Evolutionary conservation across 1,140 invertebrate species (phyloP).

Genomic region (Microplitis demolitor): DNA sequence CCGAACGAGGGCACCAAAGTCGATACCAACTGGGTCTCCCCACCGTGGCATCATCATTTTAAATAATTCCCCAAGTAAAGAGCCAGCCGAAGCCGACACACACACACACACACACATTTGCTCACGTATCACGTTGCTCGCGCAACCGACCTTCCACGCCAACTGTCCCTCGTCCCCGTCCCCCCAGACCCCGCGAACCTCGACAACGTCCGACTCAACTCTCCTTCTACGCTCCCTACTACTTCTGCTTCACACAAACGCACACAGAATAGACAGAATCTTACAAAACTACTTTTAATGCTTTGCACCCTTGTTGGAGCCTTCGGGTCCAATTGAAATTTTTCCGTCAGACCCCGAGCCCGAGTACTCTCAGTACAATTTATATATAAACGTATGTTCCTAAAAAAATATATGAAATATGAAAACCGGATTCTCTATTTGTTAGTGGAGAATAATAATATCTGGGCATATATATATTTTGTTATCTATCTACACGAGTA

Average conservation of each 20-base stretch:
- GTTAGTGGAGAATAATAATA: no score
- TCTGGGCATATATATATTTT: no score
- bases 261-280: no score
- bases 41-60: no score
- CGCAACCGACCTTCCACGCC: constrained; percentile 32
- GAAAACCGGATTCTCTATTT: constrained; percentile 26
- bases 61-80: not conserved
- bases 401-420: constrained; percentile 18
- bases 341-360: not conserved
- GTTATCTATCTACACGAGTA: no score
- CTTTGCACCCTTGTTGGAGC: constrained; percentile 38
- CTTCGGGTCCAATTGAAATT: not conserved
- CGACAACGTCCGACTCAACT: no score
- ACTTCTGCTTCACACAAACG: no score
- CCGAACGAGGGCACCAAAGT: constrained; percentile 49
- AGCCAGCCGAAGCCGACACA: not conserved
- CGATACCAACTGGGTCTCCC: constrained; percentile 26
- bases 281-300: constrained; percentile 3
- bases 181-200: not conserved
- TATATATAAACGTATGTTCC: not conserved
- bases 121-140: constrained; percentile 3
- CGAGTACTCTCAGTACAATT: not conserved
- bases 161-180: constrained; percentile 22
- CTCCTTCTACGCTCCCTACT: no score
- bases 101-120: not conserved